Evolutionary conservation across 1,140 invertebrate genomes (phyloP).

Genomic region (Papilio machaon): DNA sequence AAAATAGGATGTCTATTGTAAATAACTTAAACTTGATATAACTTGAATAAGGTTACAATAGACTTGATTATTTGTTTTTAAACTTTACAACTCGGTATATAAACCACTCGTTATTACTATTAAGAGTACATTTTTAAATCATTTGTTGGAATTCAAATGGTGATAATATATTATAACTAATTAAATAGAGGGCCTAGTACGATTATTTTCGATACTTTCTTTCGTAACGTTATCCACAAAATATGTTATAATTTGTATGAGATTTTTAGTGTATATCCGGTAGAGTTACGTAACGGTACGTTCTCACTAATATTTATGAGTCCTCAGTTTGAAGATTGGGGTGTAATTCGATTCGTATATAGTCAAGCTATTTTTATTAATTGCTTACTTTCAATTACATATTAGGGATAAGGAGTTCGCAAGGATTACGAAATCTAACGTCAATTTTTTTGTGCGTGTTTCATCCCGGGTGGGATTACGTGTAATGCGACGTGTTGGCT

Average conservation of each 20-base stretch:
- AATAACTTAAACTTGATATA: not conserved
- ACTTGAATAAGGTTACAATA: not conserved
- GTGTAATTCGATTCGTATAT: not conserved
- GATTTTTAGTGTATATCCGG: too few relatives aligned
- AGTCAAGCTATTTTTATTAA: not conserved
- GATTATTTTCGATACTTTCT: too few relatives aligned
- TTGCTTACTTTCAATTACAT: not conserved
- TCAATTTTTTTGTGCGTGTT: not conserved
- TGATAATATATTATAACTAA: too few relatives aligned
- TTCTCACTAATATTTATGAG: too few relatives aligned
- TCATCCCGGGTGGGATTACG: not conserved
- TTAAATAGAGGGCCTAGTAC: too few relatives aligned
- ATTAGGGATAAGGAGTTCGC: not conserved
- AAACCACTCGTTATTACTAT: not conserved
- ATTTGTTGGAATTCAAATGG: too few relatives aligned
- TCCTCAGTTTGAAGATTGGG: not conserved
- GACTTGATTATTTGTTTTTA: not conserved
- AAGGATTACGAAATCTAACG: not conserved
- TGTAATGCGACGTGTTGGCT: constrained; percentile 11
- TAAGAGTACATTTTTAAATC: not conserved
- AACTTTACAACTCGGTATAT: not conserved
- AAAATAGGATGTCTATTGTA: constrained; percentile 3
- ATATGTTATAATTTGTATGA: too few relatives aligned
- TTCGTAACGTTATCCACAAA: too few relatives aligned
- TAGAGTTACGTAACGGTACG: too few relatives aligned